Percentiles rank a stretch among this genome's conserved stretches.
Conservation (phyloP, 2,888 invertebrate species). For the Trichopoda pennipes region DNA sequence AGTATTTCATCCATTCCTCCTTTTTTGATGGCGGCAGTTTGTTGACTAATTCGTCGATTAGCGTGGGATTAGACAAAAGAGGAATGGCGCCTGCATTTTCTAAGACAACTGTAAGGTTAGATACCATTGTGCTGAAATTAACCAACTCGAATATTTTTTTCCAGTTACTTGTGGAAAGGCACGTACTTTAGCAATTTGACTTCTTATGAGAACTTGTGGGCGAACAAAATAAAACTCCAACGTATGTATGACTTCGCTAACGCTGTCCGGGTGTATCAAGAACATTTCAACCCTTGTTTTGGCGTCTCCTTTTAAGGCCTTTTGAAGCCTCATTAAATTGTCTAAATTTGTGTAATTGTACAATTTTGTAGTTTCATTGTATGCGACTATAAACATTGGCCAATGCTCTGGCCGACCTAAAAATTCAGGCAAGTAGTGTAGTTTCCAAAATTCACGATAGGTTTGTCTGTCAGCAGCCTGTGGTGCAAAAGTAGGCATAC, state of each 20-base stretch:
- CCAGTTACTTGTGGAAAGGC: constrained; percentile 19
- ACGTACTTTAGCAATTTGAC: constrained; percentile 30
- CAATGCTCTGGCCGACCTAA: no score
- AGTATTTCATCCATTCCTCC: constrained; percentile 37
- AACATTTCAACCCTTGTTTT: constrained; percentile 54
- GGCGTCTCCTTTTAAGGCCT: no score
- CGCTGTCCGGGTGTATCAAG: constrained; percentile 66
- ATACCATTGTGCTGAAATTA: constrained; percentile 13
- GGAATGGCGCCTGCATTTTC: neutral
- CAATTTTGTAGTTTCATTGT: no score
- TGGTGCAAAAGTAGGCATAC: no score
- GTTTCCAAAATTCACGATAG: no score
- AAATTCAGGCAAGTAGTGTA: no score
- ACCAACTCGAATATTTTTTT: neutral
- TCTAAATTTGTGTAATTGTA: no score
- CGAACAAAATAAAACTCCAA: constrained; percentile 68
- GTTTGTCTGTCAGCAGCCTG: no score
- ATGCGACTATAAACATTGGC: no score
- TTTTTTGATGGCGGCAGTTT: constrained; percentile 17
- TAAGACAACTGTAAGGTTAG: constrained; percentile 5
- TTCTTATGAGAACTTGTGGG: constrained; percentile 54
- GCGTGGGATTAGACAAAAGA: constrained; percentile 14
- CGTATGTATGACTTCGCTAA: constrained; percentile 49
- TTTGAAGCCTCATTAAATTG: no score
- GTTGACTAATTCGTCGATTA: constrained; percentile 28